Percentiles rank a stretch among this genome's conserved stretches.
Conservation (phyloP, 1,140 invertebrate species). For the Cataglyphis hispanica region DNA sequence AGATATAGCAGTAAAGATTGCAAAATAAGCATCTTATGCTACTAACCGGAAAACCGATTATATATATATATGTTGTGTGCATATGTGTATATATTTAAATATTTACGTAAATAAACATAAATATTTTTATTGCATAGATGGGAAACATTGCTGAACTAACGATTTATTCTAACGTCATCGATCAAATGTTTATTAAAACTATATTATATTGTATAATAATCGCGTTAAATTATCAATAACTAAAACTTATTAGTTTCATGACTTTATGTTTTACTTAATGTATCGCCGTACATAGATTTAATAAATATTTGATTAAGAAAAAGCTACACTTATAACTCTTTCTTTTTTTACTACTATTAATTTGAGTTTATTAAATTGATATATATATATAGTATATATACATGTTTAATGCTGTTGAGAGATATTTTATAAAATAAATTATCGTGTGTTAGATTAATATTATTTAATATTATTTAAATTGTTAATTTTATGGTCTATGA, state of each 20-base stretch:
- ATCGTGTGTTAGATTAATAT: not conserved
- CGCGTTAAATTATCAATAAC: not conserved
- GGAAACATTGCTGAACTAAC: too few species aligned
- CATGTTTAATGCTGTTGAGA: not conserved
- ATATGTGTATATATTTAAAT: too few species aligned
- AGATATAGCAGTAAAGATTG: not conserved
- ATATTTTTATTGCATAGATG: too few species aligned
- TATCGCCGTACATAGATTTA: not conserved
- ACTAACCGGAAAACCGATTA: too few species aligned
- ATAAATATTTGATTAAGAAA: not conserved
- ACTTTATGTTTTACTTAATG: not conserved
- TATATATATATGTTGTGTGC: too few species aligned
- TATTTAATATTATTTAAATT: not conserved
- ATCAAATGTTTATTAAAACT: too few species aligned
- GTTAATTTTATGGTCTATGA: not conserved
- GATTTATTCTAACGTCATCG: too few species aligned
- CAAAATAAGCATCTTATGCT: too few species aligned
- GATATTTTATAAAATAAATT: conserved; percentile 1
- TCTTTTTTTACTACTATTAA: not conserved
- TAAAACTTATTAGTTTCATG: not conserved
- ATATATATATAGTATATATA: too few species aligned
- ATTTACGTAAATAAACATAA: too few species aligned
- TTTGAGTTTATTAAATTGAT: not conserved
- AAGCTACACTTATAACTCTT: too few species aligned
- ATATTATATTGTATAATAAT: too few species aligned